Percentiles rank a stretch among this genome's conserved stretches.
phyloP scores from a whole-genome alignment of 2,797 vertebrate genomes.

The Perodicticus potto region DNA sequence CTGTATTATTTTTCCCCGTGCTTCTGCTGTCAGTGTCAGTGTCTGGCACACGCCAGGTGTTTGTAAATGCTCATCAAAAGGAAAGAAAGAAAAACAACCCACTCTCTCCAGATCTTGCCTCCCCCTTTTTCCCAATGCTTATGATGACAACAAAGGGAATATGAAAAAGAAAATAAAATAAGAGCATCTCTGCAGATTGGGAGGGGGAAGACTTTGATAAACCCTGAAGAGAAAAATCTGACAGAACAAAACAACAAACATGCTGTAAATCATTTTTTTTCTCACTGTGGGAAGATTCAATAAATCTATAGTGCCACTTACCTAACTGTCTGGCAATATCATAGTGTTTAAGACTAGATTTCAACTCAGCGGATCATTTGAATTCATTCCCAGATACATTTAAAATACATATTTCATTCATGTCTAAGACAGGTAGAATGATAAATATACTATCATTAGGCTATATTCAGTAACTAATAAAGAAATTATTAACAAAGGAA shows the following conservation, averaged over 20 bases:
- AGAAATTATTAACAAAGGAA: slow-evolving; percentile 71
- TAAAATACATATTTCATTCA: slow-evolving; percentile 51
- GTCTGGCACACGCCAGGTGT: background rate
- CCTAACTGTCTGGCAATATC: background rate
- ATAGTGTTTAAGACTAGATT: slow-evolving; percentile 29
- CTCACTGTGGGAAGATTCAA: background rate
- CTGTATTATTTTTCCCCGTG: background rate
- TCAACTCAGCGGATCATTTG: slow-evolving; percentile 67
- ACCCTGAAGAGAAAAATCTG: background rate
- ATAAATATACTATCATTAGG: slow-evolving; percentile 57
- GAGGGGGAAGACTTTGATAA: background rate
- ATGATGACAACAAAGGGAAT: background rate
- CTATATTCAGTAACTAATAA: slow-evolving; percentile 66
- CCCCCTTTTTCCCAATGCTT: background rate
- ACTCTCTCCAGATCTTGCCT: background rate
- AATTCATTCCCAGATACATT: slow-evolving; percentile 53
- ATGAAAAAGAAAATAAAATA: background rate
- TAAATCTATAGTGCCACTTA: background rate
- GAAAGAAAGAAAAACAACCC: background rate
- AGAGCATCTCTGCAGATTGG: background rate
- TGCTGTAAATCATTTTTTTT: background rate
- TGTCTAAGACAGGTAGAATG: slow-evolving; percentile 28
- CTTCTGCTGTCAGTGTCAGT: background rate
- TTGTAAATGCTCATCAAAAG: background rate
- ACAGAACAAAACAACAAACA: slow-evolving; percentile 20